These are phyloP conservation scores for Drosophila tripunctata DNA, from an alignment of 2,888 invertebrate species.

Conservation along the genomic window DNA sequence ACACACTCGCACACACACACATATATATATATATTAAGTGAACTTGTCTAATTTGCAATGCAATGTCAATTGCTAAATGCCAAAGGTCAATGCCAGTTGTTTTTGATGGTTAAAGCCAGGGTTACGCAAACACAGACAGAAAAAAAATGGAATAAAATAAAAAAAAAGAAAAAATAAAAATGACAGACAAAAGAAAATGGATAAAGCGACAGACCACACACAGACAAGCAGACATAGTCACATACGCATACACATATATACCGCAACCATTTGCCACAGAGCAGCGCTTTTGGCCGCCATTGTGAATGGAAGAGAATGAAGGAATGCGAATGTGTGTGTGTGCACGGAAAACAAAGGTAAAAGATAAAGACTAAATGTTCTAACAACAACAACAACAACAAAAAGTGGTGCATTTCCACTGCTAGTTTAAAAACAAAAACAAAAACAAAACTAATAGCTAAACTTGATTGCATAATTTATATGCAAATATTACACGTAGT, in stretches of 20 bases:
- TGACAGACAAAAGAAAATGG: constrained; percentile 9
- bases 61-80: constrained; percentile 48
- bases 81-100: constrained; percentile 70
- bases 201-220: constrained; percentile 13
- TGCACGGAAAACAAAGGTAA: not conserved
- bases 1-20: not conserved
- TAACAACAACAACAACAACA: not conserved
- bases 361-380: not conserved
- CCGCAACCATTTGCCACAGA: constrained; percentile 1
- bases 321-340: not conserved
- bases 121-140: constrained; percentile 46
- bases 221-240: not conserved
- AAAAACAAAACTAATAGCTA: not conserved
- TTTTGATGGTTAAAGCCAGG: constrained; percentile 54
- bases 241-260: not conserved
- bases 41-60: constrained; percentile 25
- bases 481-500: too few relatives aligned
- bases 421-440: not conserved
- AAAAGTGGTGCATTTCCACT: not conserved
- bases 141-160: not conserved
- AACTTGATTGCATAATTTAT: too few relatives aligned
- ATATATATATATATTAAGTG: not conserved
- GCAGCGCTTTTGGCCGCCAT: not conserved
- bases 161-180: not conserved
- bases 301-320: not conserved